Conservation (phyloP, 2,888 invertebrate genomes). For the Oasisia sp. region DNA sequence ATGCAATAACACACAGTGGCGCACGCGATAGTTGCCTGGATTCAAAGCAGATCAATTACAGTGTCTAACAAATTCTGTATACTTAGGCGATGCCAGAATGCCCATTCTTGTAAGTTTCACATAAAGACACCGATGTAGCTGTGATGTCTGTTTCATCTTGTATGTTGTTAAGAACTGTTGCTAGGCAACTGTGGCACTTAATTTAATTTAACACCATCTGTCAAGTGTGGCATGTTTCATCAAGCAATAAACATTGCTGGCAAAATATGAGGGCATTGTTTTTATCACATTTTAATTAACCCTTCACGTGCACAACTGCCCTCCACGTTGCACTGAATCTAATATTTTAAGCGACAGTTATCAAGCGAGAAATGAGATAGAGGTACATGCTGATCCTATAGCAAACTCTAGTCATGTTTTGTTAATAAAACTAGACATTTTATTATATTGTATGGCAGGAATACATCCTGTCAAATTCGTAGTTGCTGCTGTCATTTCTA, state of each 20-base stretch:
- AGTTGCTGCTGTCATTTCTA: not conserved
- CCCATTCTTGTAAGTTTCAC: not conserved
- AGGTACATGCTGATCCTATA: not conserved
- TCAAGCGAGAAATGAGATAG: not conserved
- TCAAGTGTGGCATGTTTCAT: not conserved
- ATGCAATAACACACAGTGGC: not conserved
- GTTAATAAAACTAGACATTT: not conserved
- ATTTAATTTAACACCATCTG: not conserved
- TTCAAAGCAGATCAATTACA: not conserved
- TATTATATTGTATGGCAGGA: not conserved
- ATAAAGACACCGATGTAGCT: not conserved
- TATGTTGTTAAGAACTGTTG: not conserved
- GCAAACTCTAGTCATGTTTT: constrained; percentile 14
- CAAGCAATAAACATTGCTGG: not conserved
- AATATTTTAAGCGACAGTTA: not conserved
- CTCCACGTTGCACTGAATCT: not conserved
- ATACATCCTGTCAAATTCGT: not conserved
- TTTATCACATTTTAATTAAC: not conserved
- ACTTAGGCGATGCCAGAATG: not conserved
- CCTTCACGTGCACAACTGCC: not conserved
- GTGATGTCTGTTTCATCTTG: not conserved
- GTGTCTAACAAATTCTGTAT: not conserved
- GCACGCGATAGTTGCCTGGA: not conserved
- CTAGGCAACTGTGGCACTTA: not conserved
- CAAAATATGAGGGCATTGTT: not conserved